Evolutionary conservation across 2,797 vertebrate species (phyloP), one percentile per base, ranked within the genome.

Genomic region (Oreonectes daqikongensis): DNA sequence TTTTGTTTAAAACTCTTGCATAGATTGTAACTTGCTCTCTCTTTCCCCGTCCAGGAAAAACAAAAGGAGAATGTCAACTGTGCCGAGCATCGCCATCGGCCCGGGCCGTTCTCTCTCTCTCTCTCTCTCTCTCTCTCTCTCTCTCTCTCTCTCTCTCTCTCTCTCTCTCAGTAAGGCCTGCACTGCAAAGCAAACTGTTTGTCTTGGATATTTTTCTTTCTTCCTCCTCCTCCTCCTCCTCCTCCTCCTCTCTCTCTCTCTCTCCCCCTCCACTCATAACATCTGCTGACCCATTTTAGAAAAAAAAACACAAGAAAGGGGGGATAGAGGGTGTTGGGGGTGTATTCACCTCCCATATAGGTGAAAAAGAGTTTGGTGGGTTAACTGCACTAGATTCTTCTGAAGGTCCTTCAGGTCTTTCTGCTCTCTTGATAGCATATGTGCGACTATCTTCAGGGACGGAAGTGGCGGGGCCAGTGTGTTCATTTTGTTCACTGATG

Each of bases 211-310:
- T 86, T 88, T 89, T 74, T 82, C 86, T 60, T 60, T 82, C 61
- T 44, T 72, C 61, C 14, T 74, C 71, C 48, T 80, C 61, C 48
- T 65, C n/a, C n/a, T 82, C 61, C 40, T 72, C 61, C 14, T 74
- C 71, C 48, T 80, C 61, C 48, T 65, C n/a, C n/a, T 59, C 77
- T 84, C 32, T 67, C 28, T 68, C 65, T 77, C 1, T 11, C 72
- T 46, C 40, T 71, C 44, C 81, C 61, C 82, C 80, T 85, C 81
- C 83, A 80, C 69, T 63, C 24, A 75, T 81, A 88, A 91, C 91
- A 93, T 92, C 90, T 91, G 91, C 88, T 91, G 89, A 92, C 91
- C 91, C 87, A 93, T 92, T 93, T 92, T 87, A 88, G 75, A 83
- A 86, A 88, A 77, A 84, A 86, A 89, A 88, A 90, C 83, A 87